Conservation (phyloP, 2,797 vertebrate genomes). For the Notolepis coatsorum region DNA sequence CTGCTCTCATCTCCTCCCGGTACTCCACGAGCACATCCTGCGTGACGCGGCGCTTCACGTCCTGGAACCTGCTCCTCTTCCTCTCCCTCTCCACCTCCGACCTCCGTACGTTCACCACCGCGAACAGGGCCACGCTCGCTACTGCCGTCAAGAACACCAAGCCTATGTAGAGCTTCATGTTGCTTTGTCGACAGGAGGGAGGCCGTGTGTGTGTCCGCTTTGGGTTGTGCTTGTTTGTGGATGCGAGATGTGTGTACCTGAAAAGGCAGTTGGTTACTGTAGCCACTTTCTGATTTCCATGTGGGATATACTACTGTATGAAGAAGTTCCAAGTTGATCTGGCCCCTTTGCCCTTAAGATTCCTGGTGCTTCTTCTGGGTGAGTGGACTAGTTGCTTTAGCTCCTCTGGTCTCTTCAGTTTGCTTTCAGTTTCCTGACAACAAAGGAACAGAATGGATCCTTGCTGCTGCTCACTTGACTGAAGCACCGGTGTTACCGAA, state of each 20-base stretch:
- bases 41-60: slow-evolving; percentile 65
- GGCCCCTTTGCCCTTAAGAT: no score
- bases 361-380: no score
- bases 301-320: no score
- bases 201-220: neutral
- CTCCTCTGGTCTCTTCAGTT: no score
- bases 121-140: slow-evolving; percentile 39
- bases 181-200: neutral
- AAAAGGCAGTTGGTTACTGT: no score
- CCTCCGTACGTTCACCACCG: slow-evolving; percentile 39
- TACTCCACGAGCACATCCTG: slow-evolving; percentile 67
- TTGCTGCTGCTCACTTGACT: no score
- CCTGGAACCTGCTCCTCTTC: slow-evolving; percentile 41
- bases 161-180: slow-evolving; percentile 62
- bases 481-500: no score
- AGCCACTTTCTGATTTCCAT: no score
- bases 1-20: neutral
- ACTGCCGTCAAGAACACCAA: slow-evolving; percentile 15
- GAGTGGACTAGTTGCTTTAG: no score
- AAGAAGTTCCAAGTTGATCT: no score
- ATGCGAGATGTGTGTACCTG: neutral
- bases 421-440: no score
- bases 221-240: neutral
- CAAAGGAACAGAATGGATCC: no score
- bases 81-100: neutral